These are phyloP conservation scores for Champsocephalus gunnari DNA, from an alignment of 2,797 vertebrate genomes.

Conservation along the genomic window DNA sequence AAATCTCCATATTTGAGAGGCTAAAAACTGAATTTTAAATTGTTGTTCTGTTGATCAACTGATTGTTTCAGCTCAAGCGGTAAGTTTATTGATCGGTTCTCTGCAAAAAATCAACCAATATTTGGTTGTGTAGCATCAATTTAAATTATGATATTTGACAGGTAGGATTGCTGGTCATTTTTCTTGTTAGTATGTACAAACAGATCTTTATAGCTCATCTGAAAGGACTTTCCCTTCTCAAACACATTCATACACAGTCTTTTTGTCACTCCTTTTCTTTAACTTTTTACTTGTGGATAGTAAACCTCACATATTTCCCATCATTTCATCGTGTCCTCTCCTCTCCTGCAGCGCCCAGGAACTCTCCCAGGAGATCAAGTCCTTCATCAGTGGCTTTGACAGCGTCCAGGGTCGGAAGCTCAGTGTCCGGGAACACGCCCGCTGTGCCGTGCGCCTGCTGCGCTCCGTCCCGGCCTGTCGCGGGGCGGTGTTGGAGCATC, in stretches of 20 bases:
- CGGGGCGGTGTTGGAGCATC: conserved; percentile 91
- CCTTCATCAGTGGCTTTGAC: conserved; percentile 92
- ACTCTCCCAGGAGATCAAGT: conserved; percentile 93
- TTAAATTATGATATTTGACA: too few relatives aligned
- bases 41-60: too few relatives aligned
- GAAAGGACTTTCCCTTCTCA: background rate
- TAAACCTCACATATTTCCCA: conserved; percentile 6
- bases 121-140: too few relatives aligned
- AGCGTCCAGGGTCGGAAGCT: conserved; percentile 90
- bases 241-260: background rate
- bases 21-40: too few relatives aligned
- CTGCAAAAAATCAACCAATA: too few relatives aligned
- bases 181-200: background rate
- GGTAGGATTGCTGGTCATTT: too few relatives aligned
- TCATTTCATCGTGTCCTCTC: background rate
- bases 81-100: too few relatives aligned
- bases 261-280: background rate
- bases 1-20: too few relatives aligned
- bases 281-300: background rate
- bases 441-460: conserved; percentile 91
- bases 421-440: conserved; percentile 90
- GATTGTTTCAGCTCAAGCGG: too few relatives aligned
- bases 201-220: background rate
- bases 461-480: conserved; percentile 91
- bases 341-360: conserved; percentile 86